These are phyloP conservation scores for Drosophila diplacantha DNA, from an alignment of 2,888 invertebrate species.

Conservation along the genomic window DNA sequence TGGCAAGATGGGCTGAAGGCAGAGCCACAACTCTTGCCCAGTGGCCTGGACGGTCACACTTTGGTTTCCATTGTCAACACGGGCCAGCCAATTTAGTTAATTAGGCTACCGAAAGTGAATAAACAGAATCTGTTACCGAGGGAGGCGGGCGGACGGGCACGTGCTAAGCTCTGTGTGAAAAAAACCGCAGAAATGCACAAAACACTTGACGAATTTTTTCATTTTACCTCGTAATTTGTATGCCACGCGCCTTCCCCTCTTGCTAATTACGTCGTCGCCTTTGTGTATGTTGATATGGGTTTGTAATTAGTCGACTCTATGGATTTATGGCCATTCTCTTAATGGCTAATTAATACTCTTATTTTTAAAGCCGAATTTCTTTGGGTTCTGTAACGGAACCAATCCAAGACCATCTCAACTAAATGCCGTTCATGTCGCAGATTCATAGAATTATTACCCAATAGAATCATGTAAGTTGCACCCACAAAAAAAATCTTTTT, in stretches of 20 bases:
- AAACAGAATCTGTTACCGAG: slow-evolving; percentile 42
- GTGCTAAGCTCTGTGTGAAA: slow-evolving; percentile 42
- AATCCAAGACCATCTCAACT: background rate
- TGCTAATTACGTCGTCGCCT: slow-evolving; percentile 41
- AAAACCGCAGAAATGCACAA: slow-evolving; percentile 43
- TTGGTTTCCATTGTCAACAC: slow-evolving; percentile 33
- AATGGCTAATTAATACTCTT: no score
- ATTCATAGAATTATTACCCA: no score
- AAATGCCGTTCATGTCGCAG: no score
- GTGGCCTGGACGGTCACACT: slow-evolving; percentile 14
- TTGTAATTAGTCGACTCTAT: slow-evolving; percentile 52
- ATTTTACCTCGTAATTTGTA: slow-evolving; percentile 49
- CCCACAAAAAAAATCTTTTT: background rate
- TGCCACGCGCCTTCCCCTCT: slow-evolving; percentile 39
- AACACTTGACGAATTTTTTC: slow-evolving; percentile 42
- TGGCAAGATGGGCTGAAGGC: slow-evolving; percentile 14
- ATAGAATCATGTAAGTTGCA: background rate
- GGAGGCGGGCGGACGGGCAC: slow-evolving; percentile 34
- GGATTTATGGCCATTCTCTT: slow-evolving; percentile 54
- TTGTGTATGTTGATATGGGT: slow-evolving; percentile 35
- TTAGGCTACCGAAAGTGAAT: slow-evolving; percentile 49
- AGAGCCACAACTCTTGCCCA: slow-evolving; percentile 19
- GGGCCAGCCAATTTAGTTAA: slow-evolving; percentile 44
- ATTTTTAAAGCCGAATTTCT: slow-evolving; percentile 11
- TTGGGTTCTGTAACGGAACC: background rate